phyloP scores from a whole-genome alignment of 2,888 invertebrate species.

The Ametastegia equiseti region DNA sequence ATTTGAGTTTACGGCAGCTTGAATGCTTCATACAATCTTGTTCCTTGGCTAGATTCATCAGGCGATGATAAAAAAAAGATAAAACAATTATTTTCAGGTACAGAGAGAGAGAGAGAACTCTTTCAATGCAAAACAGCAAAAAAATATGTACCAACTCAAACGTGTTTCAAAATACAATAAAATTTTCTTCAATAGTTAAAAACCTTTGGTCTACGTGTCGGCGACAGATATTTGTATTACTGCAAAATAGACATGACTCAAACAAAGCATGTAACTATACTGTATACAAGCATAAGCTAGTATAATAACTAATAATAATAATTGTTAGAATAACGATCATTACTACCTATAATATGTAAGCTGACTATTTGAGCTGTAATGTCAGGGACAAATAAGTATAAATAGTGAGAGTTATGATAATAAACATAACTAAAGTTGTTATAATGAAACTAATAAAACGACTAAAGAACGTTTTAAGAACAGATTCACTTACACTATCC shows the following conservation, averaged over 20 bases:
- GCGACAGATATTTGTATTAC: neutral
- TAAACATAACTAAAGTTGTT: slow-evolving; percentile 13
- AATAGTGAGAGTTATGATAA: neutral
- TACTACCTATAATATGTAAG: neutral
- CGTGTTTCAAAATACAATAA: too few relatives aligned
- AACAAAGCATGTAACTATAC: neutral
- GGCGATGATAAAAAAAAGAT: too few relatives aligned
- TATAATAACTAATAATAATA: too few relatives aligned
- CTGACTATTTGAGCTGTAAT: neutral
- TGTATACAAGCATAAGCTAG: neutral
- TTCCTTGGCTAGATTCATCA: too few relatives aligned
- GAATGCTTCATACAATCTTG: too few relatives aligned
- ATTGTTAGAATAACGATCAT: neutral
- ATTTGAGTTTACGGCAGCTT: too few relatives aligned
- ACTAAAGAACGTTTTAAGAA: slow-evolving; percentile 2
- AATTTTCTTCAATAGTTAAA: neutral
- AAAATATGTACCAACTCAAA: too few relatives aligned
- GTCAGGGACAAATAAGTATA: slow-evolving; percentile 19
- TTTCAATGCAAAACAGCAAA: too few relatives aligned
- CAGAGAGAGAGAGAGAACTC: too few relatives aligned
- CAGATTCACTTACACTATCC: slow-evolving; percentile 20
- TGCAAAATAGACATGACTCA: neutral
- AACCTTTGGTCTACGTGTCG: neutral
- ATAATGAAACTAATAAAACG: slow-evolving; percentile 7
- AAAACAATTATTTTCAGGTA: too few relatives aligned